These are phyloP conservation scores for Equus quagga DNA, from an alignment of 2,113 vertebrate species.

Conservation along the genomic window DNA sequence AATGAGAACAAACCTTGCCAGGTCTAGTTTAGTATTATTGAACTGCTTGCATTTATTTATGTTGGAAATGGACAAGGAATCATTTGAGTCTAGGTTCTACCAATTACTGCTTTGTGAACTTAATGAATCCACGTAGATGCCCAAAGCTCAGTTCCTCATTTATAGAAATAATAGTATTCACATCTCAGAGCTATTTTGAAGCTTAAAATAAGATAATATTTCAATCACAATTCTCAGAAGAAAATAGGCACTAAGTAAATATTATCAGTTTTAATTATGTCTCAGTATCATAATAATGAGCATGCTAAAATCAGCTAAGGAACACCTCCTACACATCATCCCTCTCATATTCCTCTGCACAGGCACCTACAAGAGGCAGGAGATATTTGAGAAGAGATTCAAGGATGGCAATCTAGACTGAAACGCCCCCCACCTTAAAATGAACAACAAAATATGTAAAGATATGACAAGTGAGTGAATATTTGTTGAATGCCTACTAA, in stretches of 20 bases:
- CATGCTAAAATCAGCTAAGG: conserved; percentile 5
- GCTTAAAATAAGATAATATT: conserved; percentile 39
- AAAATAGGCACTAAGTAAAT: conserved; percentile 37
- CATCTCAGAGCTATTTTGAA: background rate
- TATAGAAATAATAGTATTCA: background rate
- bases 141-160: background rate
- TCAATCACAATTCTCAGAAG: conserved; percentile 31
- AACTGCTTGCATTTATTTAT: background rate
- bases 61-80: background rate
- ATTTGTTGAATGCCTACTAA: background rate
- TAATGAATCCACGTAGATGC: background rate
- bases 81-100: background rate
- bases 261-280: conserved; percentile 51
- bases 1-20: background rate
- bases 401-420: background rate
- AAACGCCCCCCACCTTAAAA: background rate
- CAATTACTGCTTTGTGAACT: background rate
- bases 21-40: background rate
- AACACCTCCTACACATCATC: background rate
- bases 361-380: background rate
- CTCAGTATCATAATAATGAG: background rate
- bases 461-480: background rate
- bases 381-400: background rate
- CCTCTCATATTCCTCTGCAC: background rate
- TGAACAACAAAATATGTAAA: background rate